Evolutionary conservation across 2,113 vertebrate genomes (phyloP), one percentile per base, ranked within the genome.

Genomic region (Alethe castanea): DNA sequence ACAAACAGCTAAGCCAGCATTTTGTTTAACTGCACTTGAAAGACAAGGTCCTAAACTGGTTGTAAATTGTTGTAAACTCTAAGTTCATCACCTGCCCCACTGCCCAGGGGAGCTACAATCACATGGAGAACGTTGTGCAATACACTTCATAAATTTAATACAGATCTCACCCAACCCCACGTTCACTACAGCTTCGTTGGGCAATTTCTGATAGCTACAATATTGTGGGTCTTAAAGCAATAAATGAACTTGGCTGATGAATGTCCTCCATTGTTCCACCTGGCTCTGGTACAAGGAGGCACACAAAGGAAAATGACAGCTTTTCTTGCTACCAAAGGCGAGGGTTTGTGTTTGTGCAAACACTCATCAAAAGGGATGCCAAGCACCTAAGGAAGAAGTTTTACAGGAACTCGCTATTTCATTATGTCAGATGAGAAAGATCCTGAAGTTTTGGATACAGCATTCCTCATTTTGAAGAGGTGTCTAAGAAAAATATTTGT

Each of bases 21-120:
- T 92, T 90, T 73, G 26, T 65, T 90, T 25, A 87, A 90, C 54
- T 44, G 18, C 16, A 56, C 87, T 73, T 86, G 85, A 94, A 91
- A 90, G 87, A 85, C 5, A 0, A 95, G 90, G 87, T 77, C 84
- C 84, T 91, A 82, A 94, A 96, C 52, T 48, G 81, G 65, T 48
- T 89, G 72, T 71, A 81, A 95, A 76, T 12, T 60, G 80, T 31
- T 91, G 53, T 89, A 92, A 95, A 90, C 53, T 92, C 0, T 6
- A 76, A 85, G 24, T 80, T 91, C 79, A 77, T 31, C 82, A 82
- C 66, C 87, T 59, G 29, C 59, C 76, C 33, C 66, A 40, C 44
- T 9, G 0, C 77, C 48, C 48, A 66, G 61, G 36, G 86, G 62
- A 80, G 69, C 64, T 70, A 16, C 26, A 50, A 10, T 54, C 62